Percentiles rank a stretch among this genome's conserved stretches.
Evolutionary conservation across 2,113 vertebrate species (phyloP).

Genomic region (Lophochroa leadbeateri): DNA sequence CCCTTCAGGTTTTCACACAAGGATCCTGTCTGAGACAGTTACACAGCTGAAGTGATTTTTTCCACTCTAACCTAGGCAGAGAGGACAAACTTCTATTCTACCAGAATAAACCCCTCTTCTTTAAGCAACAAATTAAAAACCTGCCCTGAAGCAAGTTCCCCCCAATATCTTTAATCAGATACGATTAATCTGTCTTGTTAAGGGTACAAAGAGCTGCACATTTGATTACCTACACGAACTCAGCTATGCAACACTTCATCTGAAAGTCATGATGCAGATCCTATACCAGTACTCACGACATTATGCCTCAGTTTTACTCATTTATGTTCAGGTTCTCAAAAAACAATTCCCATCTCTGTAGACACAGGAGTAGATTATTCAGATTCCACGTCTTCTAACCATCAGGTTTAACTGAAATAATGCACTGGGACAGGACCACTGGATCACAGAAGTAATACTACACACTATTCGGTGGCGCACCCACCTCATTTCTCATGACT

Average conservation of each 20-base stretch:
- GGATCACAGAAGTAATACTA: background rate
- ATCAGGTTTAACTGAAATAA: background rate
- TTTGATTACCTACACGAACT: background rate
- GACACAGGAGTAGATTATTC: background rate
- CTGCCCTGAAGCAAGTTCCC: background rate
- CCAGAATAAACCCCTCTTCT: background rate
- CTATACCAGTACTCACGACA: background rate
- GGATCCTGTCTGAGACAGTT: background rate
- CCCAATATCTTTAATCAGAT: background rate
- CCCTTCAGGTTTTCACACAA: background rate
- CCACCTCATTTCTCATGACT: background rate
- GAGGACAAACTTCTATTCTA: background rate
- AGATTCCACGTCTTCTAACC: background rate
- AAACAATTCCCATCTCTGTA: background rate
- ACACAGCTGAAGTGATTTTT: background rate
- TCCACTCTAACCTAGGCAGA: background rate
- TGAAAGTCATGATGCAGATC: background rate
- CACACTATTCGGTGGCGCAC: rapidly evolving
- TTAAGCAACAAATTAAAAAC: background rate
- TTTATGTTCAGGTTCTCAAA: background rate
- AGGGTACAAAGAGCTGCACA: background rate
- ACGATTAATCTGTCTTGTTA: background rate
- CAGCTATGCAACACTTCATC: background rate
- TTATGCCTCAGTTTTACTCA: background rate
- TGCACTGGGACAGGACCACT: background rate